phyloP scores from a whole-genome alignment of 2,888 invertebrate genomes.

The Brachylomia viminalis region DNA sequence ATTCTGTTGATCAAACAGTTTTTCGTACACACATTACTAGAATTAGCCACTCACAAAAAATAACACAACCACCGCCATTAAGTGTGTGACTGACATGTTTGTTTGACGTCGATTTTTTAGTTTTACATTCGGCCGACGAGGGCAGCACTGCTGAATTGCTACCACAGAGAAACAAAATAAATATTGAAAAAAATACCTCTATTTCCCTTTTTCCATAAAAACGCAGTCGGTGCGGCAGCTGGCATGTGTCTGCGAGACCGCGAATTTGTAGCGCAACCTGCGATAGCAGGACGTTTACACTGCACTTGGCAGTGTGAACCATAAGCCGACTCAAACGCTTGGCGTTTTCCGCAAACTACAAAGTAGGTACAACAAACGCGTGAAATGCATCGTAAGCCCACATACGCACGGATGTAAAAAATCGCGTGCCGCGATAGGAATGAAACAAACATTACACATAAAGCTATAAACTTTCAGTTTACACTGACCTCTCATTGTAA shows the following conservation, averaged over 20 bases:
- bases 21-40: conserved; percentile 74
- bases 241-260: not conserved
- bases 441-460: too few species aligned
- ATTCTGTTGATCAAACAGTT: conserved; percentile 65
- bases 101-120: conserved; percentile 86
- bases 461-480: too few species aligned
- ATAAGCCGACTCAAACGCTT: too few species aligned
- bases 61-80: conserved; percentile 88
- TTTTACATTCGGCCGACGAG: conserved; percentile 58
- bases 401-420: too few species aligned
- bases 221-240: not conserved
- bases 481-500: too few species aligned
- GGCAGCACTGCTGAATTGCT: conserved; percentile 69
- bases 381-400: too few species aligned
- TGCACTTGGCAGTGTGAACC: too few species aligned
- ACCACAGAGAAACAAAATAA: conserved; percentile 34
- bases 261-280: too few species aligned
- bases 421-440: too few species aligned
- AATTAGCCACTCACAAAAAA: conserved; percentile 75
- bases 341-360: too few species aligned
- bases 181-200: not conserved
- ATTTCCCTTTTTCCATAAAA: not conserved
- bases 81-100: conserved; percentile 80
- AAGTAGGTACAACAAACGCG: too few species aligned
- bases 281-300: too few species aligned